Evolutionary conservation across 2,888 invertebrate genomes (phyloP).

Genomic region (Cantharis lateralis): DNA sequence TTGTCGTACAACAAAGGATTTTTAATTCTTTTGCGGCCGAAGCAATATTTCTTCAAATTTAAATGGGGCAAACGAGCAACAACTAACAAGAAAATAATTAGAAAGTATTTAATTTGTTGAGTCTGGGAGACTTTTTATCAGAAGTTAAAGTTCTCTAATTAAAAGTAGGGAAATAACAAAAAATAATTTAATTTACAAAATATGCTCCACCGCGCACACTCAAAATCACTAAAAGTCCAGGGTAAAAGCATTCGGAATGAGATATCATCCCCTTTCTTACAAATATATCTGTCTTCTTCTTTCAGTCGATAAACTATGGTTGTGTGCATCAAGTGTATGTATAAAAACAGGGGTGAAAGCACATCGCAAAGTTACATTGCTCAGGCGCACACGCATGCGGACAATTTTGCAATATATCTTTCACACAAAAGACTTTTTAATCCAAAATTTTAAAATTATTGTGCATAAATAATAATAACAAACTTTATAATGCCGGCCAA

Average conservation of each 20-base stretch:
- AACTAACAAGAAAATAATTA: slow-evolving; percentile 1
- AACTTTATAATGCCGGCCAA: not conserved
- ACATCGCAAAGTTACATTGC: slow-evolving; percentile 23
- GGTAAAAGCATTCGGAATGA: slow-evolving; percentile 34
- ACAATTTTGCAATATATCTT: not conserved
- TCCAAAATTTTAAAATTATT: not conserved
- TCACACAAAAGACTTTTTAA: slow-evolving; percentile 1
- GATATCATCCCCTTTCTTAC: slow-evolving; percentile 35
- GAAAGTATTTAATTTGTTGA: slow-evolving; percentile 6
- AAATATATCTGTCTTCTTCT: slow-evolving; percentile 28
- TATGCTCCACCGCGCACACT: slow-evolving; percentile 24
- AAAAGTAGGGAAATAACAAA: slow-evolving; percentile 34
- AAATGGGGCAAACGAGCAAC: not conserved
- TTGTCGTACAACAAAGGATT: not conserved
- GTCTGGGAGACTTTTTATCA: slow-evolving; percentile 17
- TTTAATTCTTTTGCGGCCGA: not conserved
- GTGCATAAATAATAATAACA: not conserved
- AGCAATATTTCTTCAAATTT: not conserved
- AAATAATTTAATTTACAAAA: slow-evolving; percentile 39
- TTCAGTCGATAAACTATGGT: slow-evolving; percentile 41
- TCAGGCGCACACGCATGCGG: slow-evolving; percentile 26
- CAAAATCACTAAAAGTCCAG: slow-evolving; percentile 11
- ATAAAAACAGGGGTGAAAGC: slow-evolving; percentile 35
- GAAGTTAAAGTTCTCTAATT: slow-evolving; percentile 27
- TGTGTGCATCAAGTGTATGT: slow-evolving; percentile 36